Evolutionary conservation across 2,797 vertebrate genomes (phyloP), one percentile per base, ranked within the genome.

Genomic region (Fringilla coelebs): DNA sequence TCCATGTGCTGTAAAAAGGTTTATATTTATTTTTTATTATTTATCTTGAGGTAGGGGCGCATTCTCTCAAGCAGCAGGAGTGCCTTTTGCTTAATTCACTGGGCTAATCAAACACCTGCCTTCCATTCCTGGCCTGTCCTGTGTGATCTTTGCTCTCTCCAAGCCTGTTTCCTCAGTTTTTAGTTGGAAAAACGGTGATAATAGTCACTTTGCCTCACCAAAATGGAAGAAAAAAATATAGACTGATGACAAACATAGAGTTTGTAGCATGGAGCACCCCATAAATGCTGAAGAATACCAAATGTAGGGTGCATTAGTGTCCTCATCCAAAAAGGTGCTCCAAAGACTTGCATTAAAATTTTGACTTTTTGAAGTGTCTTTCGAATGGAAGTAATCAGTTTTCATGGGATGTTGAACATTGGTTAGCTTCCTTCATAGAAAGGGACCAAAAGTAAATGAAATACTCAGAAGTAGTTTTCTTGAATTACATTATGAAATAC

Each of bases 81-180:
- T 70, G 41, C 8, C 16, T 92, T 92, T 83, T 80, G 57, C 49
- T 89, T 87, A 83, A 70, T 80, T 93, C 61, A 38, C 31, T 80
- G 68, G 9, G 26, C 22, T 89, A 58, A 93, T 72, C 57, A 80
- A 80, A 49, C 20, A 72, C 36, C 84, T 83, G 84, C 45, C 45
- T 90, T 72, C 52, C 73, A 6, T 80, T 89, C 45, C 54, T 93
- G 57, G n/a, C 26, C 52, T 58, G 57, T 83, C 78, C 67, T 94
- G 45, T 65, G n/a, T 80, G 34, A 51, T 72, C 60, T 29, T 75
- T 11, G 31, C 65, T 48, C 20, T 82, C 52, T 93, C 60, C 52
- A 63, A 75, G 29, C 48, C 21, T 73, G 26, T 49, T 84, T 85
- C 52, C 38, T 77, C 29, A 87, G 38, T 15, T 77, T 92, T 60